Conservation (phyloP, 2,888 invertebrate genomes). For the Tinea pellionella region DNA sequence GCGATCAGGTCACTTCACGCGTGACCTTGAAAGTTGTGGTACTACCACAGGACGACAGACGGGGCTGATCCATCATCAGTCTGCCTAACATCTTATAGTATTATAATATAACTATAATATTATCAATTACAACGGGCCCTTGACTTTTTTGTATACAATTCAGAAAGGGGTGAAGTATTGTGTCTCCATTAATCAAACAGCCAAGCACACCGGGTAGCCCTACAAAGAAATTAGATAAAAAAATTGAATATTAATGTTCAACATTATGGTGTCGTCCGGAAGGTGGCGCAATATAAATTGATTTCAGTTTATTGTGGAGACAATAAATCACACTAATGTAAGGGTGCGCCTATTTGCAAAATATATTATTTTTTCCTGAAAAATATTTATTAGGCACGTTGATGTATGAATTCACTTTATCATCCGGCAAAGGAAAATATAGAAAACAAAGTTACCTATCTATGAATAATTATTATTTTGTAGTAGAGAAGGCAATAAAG, state of each 20-base stretch:
- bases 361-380: not conserved
- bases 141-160: not conserved
- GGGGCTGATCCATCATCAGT: too few species aligned
- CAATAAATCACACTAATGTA: not conserved
- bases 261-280: not conserved
- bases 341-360: not conserved
- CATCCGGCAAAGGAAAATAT: too few species aligned
- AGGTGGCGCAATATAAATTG: not conserved
- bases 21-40: too few species aligned
- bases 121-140: not conserved
- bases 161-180: constrained; percentile 12
- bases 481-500: too few species aligned
- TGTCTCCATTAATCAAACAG: constrained; percentile 18
- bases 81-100: too few species aligned
- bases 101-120: too few species aligned
- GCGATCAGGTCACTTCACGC: too few species aligned
- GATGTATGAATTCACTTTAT: too few species aligned
- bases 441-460: too few species aligned
- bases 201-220: constrained; percentile 18
- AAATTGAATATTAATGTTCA: constrained; percentile 34
- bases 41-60: too few species aligned
- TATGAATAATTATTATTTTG: too few species aligned
- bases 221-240: constrained; percentile 40
- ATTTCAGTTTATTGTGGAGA: not conserved
- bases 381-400: not conserved